A percentile compares a stretch with the other conserved stretches of the same genome.
phyloP scores from a whole-genome alignment of 2,888 invertebrate genomes.

The Amiota mariae region DNA sequence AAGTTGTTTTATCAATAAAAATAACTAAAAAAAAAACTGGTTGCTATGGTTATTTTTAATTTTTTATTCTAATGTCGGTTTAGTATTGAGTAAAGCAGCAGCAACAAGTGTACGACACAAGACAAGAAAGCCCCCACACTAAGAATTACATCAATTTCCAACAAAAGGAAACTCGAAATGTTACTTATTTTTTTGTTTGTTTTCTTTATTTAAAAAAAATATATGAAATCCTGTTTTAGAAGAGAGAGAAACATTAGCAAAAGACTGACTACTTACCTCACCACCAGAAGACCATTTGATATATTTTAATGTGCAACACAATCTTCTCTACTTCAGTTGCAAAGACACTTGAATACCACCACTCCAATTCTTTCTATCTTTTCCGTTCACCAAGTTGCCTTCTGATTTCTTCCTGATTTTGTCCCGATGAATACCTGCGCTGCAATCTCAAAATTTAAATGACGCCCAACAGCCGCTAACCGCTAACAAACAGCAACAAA shows the following conservation, averaged over 20 bases:
- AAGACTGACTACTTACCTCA: too few species aligned
- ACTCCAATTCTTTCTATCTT: too few species aligned
- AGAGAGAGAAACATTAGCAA: too few species aligned
- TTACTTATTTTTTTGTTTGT: neutral
- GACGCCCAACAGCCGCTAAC: slow-evolving; percentile 53
- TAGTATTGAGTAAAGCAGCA: neutral
- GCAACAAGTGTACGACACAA: neutral
- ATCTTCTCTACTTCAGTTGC: too few species aligned
- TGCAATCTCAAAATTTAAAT: slow-evolving; percentile 58
- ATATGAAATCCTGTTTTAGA: too few species aligned
- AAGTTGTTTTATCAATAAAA: slow-evolving; percentile 47
- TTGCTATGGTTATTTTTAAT: slow-evolving; percentile 3
- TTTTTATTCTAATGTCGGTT: neutral
- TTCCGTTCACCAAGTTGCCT: too few species aligned
- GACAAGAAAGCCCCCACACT: neutral
- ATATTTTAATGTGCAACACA: too few species aligned
- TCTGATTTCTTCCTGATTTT: too few species aligned
- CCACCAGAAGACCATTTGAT: too few species aligned
- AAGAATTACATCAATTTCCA: neutral
- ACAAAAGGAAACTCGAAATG: too few species aligned
- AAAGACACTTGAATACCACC: too few species aligned
- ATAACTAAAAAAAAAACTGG: slow-evolving; percentile 37
- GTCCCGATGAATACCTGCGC: slow-evolving; percentile 35
- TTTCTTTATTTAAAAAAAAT: neutral
- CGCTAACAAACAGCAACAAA: slow-evolving; percentile 54